Evolutionary conservation across 2,888 invertebrate species (phyloP).

Genomic region (Lepidocyrtinus sp.): DNA sequence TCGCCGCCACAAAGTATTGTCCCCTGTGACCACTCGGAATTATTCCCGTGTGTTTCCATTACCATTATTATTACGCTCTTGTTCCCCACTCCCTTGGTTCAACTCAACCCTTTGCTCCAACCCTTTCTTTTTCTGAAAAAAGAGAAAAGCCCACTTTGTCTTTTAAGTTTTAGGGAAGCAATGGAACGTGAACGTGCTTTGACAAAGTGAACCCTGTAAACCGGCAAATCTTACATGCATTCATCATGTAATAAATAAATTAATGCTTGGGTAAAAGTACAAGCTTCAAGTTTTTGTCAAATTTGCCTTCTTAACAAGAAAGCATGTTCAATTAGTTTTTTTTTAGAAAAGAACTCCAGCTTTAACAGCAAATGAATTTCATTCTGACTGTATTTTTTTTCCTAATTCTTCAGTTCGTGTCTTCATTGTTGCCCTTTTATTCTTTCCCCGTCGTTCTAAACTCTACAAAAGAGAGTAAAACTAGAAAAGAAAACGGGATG

Average conservation of each 20-base stretch:
- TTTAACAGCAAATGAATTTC: not conserved
- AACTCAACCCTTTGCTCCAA: conserved; percentile 1
- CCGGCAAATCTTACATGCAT: no score
- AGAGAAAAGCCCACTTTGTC: no score
- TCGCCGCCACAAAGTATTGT: conserved; percentile 26
- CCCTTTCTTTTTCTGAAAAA: not conserved
- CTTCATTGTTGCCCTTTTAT: not conserved
- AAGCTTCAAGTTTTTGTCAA: no score
- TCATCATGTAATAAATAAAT: conserved; percentile 11
- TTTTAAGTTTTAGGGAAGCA: no score
- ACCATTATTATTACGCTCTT: conserved; percentile 9
- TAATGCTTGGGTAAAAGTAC: no score
- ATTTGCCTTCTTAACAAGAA: no score
- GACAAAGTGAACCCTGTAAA: no score
- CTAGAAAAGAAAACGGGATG: no score
- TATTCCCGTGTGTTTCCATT: conserved; percentile 68
- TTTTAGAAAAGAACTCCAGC: not conserved
- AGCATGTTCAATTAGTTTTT: no score
- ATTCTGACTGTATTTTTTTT: conserved; percentile 7
- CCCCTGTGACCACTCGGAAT: conserved; percentile 67
- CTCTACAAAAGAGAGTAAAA: not conserved
- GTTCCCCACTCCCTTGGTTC: not conserved
- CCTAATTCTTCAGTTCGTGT: not conserved
- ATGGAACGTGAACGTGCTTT: no score
- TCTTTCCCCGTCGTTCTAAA: not conserved